These are phyloP conservation scores for Morphnarchus princeps DNA, from an alignment of 2,113 vertebrate species.

Conservation along the genomic window DNA sequence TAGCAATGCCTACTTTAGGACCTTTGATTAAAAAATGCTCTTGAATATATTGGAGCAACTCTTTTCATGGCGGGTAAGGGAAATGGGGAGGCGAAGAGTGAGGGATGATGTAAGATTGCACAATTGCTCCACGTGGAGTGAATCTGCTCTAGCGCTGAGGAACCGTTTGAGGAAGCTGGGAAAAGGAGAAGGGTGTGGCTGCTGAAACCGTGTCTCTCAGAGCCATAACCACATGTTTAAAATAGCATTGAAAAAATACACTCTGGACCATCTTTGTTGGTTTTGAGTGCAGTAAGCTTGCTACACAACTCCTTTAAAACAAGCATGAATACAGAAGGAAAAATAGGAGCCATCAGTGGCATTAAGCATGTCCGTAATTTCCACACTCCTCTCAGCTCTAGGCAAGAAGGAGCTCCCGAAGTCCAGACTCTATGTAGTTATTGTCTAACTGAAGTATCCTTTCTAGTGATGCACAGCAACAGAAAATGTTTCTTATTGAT, in stretches of 20 bases:
- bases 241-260: slow-evolving; percentile 46
- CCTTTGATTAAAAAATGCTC: background rate
- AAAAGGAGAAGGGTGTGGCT: slow-evolving; percentile 55
- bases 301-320: background rate
- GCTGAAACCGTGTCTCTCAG: background rate
- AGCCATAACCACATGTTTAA: slow-evolving; percentile 51
- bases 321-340: background rate
- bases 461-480: background rate
- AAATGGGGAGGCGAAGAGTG: background rate
- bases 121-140: background rate
- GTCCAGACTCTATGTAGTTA: background rate
- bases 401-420: background rate
- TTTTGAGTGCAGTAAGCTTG: background rate
- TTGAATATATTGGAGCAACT: background rate
- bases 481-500: background rate
- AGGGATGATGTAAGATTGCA: slow-evolving; percentile 33
- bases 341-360: background rate
- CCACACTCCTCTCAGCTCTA: background rate
- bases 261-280: background rate
- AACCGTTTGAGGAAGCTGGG: slow-evolving; percentile 45
- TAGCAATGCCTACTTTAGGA: background rate
- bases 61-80: background rate
- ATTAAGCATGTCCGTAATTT: background rate
- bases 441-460: background rate
- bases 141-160: background rate